Evolutionary conservation across 2,797 vertebrate genomes (phyloP).

Genomic region (Distichodus sexfasciatus): DNA sequence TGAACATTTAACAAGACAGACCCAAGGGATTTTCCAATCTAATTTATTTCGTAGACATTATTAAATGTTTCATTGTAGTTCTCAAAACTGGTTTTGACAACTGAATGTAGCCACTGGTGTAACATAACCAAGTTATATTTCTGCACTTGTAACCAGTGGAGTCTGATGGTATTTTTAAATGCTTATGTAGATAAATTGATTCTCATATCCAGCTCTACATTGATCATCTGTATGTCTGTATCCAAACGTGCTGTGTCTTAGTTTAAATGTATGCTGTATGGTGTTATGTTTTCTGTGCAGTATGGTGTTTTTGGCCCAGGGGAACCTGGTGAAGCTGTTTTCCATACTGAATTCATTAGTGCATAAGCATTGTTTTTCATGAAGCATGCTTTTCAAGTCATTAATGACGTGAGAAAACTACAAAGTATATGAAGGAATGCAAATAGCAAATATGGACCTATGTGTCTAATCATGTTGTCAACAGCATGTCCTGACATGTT

Average conservation of each 20-base stretch:
- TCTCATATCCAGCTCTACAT: too few relatives aligned
- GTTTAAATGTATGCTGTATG: background rate
- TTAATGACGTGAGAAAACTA: background rate
- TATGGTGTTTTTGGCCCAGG: background rate
- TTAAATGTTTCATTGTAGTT: too few relatives aligned
- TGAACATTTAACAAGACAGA: too few relatives aligned
- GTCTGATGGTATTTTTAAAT: too few relatives aligned
- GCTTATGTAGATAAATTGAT: too few relatives aligned
- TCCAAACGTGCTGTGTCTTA: background rate
- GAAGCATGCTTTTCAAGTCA: background rate
- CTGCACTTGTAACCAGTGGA: too few relatives aligned
- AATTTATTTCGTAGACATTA: too few relatives aligned
- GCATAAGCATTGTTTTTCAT: background rate
- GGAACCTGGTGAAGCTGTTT: background rate
- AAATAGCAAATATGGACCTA: background rate
- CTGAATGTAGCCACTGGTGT: too few relatives aligned
- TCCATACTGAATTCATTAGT: background rate
- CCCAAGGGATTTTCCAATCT: too few relatives aligned
- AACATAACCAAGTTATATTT: too few relatives aligned
- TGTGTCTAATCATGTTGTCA: background rate
- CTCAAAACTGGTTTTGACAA: too few relatives aligned
- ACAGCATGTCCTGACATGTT: background rate
- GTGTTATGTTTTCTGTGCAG: background rate
- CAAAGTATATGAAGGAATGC: background rate
- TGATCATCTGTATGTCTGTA: too few relatives aligned